These are phyloP conservation scores for Zygothrica quintamaculata DNA, from an alignment of 2,888 invertebrate genomes.

Conservation along the genomic window DNA sequence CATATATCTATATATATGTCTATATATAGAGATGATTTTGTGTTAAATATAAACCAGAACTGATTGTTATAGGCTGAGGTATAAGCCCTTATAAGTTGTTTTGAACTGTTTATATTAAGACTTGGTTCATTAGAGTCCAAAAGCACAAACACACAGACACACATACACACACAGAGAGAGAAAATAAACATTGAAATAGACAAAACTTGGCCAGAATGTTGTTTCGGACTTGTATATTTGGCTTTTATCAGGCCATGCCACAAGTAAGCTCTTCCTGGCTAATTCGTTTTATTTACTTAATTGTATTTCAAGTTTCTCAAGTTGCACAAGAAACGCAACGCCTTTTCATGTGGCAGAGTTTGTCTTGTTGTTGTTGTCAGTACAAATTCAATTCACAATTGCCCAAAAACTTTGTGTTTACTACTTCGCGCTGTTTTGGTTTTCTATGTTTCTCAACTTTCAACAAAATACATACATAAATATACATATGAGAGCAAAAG, in stretches of 20 bases:
- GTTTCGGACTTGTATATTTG: not conserved
- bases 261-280: conserved; percentile 21
- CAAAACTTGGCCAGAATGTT: conserved; percentile 13
- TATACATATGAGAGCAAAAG: no score
- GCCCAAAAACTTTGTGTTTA: conserved; percentile 66
- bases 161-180: no score
- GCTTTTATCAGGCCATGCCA: not conserved
- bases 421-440: conserved; percentile 43
- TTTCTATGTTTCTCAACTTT: not conserved
- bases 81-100: no score
- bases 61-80: no score
- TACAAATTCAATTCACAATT: conserved; percentile 61
- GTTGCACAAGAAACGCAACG: conserved; percentile 12
- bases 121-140: conserved; percentile 14
- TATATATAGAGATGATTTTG: conserved; percentile 33
- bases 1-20: no score
- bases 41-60: conserved; percentile 3
- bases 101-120: no score
- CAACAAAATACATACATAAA: no score
- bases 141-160: conserved; percentile 20
- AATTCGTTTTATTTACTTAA: conserved; percentile 54
- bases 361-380: conserved; percentile 29
- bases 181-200: conserved; percentile 6
- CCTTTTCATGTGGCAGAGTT: not conserved
- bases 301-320: conserved; percentile 57